A percentile compares a stretch with the other conserved stretches of the same genome.
Evolutionary conservation across 2,888 invertebrate genomes (phyloP).

Genomic region (Lasius platythorax): DNA sequence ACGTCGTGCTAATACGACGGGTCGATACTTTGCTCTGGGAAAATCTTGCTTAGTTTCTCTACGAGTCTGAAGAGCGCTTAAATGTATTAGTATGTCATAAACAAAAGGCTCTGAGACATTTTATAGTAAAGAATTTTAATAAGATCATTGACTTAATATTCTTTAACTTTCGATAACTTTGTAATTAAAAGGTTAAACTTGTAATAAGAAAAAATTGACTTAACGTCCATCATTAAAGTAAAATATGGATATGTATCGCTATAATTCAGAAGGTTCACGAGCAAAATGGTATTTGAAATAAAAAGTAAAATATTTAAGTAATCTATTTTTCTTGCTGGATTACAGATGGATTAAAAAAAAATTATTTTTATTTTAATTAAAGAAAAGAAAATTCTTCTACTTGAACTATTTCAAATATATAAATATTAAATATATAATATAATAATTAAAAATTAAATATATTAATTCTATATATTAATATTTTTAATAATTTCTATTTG

Average conservation of each 20-base stretch:
- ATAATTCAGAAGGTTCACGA: not conserved
- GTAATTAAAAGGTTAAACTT: not conserved
- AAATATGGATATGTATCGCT: not conserved
- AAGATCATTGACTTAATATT: not conserved
- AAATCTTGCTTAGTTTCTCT: constrained; percentile 8
- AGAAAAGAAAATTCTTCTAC: not conserved
- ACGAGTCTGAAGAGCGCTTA: not conserved
- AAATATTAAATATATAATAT: not conserved
- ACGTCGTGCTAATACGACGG: constrained; percentile 16
- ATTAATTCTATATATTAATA: not conserved
- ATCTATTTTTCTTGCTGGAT: not conserved
- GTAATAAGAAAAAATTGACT: not conserved
- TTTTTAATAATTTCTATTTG: not conserved
- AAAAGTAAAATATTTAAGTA: not conserved
- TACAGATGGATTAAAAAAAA: not conserved
- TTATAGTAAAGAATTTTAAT: constrained; percentile 4
- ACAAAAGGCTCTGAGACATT: not conserved
- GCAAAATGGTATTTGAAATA: not conserved
- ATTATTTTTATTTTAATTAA: not conserved
- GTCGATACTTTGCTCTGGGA: constrained; percentile 23
- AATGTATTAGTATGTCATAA: not conserved
- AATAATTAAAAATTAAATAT: not conserved
- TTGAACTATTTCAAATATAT: not conserved
- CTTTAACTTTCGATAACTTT: not conserved
- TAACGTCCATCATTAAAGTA: not conserved